phyloP scores from a whole-genome alignment of 1,140 invertebrate genomes.

The Cydia pomonella region DNA sequence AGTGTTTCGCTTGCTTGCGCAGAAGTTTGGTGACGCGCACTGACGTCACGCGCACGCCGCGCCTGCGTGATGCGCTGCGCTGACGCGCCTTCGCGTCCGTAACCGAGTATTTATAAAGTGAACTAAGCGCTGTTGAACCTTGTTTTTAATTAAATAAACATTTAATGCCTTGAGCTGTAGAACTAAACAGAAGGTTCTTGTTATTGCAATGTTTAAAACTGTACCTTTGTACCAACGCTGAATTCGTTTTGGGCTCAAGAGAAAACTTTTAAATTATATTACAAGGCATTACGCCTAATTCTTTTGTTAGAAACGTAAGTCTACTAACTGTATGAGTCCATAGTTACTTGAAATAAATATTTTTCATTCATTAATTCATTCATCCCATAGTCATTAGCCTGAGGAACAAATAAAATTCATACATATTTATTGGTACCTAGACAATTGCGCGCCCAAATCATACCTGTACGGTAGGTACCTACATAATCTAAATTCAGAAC shows the following conservation, averaged over 20 bases:
- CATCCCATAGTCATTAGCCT: too few relatives aligned
- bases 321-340: too few relatives aligned
- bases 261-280: background rate
- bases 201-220: background rate
- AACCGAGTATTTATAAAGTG: constrained; percentile 14
- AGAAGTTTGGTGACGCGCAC: constrained; percentile 49
- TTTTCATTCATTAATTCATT: too few relatives aligned
- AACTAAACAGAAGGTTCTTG: background rate
- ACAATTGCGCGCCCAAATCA: too few relatives aligned
- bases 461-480: too few relatives aligned
- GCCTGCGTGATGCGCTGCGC: constrained; percentile 43
- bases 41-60: constrained; percentile 53
- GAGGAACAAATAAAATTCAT: too few relatives aligned
- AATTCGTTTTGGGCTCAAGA: background rate
- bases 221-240: background rate
- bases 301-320: too few relatives aligned
- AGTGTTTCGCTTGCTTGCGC: constrained; percentile 36
- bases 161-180: background rate
- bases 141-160: constrained; percentile 18
- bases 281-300: background rate
- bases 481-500: too few relatives aligned
- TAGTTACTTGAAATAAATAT: too few relatives aligned
- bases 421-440: too few relatives aligned
- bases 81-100: constrained; percentile 44
- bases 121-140: background rate